Evolutionary conservation across 2,888 invertebrate species (phyloP).

Genomic region (Polylopha cassiicola): DNA sequence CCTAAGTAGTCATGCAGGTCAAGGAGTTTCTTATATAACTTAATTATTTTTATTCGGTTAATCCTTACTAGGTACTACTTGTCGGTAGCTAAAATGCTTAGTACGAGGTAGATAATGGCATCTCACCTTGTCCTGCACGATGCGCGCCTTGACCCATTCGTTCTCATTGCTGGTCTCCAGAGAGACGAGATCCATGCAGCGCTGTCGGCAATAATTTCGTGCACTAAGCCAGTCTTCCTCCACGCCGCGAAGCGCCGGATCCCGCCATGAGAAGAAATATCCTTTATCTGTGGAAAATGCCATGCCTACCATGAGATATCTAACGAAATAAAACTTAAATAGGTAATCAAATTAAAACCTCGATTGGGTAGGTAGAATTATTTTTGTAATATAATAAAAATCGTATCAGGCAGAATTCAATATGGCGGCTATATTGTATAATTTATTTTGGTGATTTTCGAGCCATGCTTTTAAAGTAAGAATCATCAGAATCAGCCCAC

Average conservation of each 20-base stretch:
- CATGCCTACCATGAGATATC: too few relatives aligned
- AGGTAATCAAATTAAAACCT: too few relatives aligned
- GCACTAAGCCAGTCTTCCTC: constrained; percentile 91
- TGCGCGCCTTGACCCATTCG: constrained; percentile 88
- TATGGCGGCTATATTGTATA: too few relatives aligned
- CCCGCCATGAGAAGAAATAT: constrained; percentile 93
- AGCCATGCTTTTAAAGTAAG: too few relatives aligned
- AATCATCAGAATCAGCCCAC: not conserved
- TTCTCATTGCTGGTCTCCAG: constrained; percentile 91
- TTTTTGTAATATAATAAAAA: too few relatives aligned
- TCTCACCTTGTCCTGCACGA: constrained; percentile 86
- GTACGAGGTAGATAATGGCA: not conserved
- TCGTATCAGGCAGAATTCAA: too few relatives aligned
- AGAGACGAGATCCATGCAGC: constrained; percentile 93
- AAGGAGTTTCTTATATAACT: constrained; percentile 30
- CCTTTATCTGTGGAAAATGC: constrained; percentile 76
- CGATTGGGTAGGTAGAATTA: too few relatives aligned
- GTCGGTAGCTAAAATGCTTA: too few relatives aligned
- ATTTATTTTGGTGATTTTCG: too few relatives aligned
- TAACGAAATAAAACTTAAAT: too few relatives aligned
- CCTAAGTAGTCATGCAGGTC: constrained; percentile 33
- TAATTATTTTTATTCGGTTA: too few relatives aligned
- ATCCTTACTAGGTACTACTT: too few relatives aligned
- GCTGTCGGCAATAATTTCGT: constrained; percentile 90
- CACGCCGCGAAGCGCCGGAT: constrained; percentile 83